Percentiles rank a stretch among this genome's conserved stretches.
Conservation (phyloP, 2,888 invertebrate genomes). For the Drosophila mulleri region DNA sequence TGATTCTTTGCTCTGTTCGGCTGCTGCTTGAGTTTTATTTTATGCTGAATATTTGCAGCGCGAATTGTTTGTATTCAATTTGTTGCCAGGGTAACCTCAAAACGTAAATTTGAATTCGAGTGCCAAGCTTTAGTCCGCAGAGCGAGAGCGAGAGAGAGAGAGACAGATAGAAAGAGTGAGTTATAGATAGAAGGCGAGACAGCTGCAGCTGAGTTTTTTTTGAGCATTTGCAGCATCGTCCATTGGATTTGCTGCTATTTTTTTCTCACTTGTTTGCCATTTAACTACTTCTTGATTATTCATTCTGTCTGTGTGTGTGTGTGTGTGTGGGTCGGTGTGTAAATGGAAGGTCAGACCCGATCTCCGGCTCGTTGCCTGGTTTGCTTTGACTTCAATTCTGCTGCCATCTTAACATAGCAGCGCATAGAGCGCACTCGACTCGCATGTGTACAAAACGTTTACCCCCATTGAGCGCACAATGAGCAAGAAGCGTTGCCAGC, state of each 20-base stretch:
- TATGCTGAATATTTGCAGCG: constrained; percentile 41
- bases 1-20: constrained; percentile 66
- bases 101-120: constrained; percentile 62
- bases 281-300: constrained; percentile 80
- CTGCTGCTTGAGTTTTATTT: constrained; percentile 40
- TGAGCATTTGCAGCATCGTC: constrained; percentile 37
- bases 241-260: constrained; percentile 50
- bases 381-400: constrained; percentile 77
- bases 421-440: constrained; percentile 16
- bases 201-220: constrained; percentile 18
- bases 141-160: constrained; percentile 2
- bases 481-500: constrained; percentile 32
- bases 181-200: neutral
- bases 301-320: constrained; percentile 4
- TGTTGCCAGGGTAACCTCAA: constrained; percentile 62
- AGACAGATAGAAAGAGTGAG: neutral
- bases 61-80: constrained; percentile 22
- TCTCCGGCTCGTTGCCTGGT: constrained; percentile 64
- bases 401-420: constrained; percentile 15
- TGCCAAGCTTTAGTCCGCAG: constrained; percentile 22
- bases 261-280: constrained; percentile 68
- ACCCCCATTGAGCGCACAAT: constrained; percentile 35
- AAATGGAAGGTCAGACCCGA: constrained; percentile 72
- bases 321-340: constrained; percentile 28
- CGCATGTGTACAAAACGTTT: constrained; percentile 32